Base-by-base conservation (phyloP, 2,797 vertebrate genomes). In the Nannoperca australis region DNA sequence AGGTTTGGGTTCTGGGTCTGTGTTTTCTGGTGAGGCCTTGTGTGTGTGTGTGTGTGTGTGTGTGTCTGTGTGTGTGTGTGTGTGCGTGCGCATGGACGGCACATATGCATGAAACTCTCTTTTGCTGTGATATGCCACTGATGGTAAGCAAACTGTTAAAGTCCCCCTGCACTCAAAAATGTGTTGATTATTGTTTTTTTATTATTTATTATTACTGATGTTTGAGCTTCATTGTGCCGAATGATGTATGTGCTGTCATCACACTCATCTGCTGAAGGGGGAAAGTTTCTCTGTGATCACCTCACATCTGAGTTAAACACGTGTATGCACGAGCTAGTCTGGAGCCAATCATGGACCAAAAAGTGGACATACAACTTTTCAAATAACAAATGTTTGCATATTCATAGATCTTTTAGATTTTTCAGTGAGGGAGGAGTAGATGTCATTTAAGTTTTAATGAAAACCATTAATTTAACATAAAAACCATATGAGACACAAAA, bases 41-140 rank as follows among this genome's bases (percentile, higher is more conserved):
- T 34, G 34, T 63, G 67, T 69, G 70, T 42, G 70, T 65, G 56
- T 79, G 45, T 9, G 18, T 50, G 47, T n/a, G 47, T 50, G 47
- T n/a, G 20, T 50, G 47, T 50, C 20, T 50, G 18, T 49, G 45
- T 49, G 18, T 47, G 45, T 20, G 7, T 47, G 44, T 45, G 44
- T 45, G 44, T 45, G 44, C 18, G 44, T 47, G 45, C 20, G 45
- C 27, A 34, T 49, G 24, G 9, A 38, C 13, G 5, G 27, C 3
- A 55, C 22, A 18, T 36, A 17, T 2, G 61, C 40, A 60, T 61
- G 14, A 54, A 68, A 42, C 15, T 53, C 20, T 27, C 13, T 22
- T 42, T 22, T 7, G 9, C 2, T 56, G n/a, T 47, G 44, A 40
- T 27, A 24, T 15, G n/a, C 22, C n/a, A 30, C 42, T 56, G n/a